Conservation (phyloP, 2,888 invertebrate species). For the Brachycybe producta region DNA sequence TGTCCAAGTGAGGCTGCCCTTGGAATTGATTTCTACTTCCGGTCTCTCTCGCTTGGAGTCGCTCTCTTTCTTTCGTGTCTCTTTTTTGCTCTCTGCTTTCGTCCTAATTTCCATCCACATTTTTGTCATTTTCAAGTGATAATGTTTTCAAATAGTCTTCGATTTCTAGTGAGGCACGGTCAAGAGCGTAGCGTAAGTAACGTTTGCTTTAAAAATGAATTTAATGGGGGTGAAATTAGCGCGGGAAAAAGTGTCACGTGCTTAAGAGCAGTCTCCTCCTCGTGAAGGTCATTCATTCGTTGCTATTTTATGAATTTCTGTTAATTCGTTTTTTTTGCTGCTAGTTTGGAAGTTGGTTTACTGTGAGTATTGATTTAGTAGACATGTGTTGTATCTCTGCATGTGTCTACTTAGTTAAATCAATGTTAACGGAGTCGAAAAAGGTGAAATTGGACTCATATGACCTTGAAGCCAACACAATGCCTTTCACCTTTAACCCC, state of each 20-base stretch:
- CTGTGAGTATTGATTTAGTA: conserved; percentile 12
- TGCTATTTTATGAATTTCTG: background rate
- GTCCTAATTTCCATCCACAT: background rate
- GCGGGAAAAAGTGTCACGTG: too few relatives aligned
- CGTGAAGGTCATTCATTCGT: background rate
- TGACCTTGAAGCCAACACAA: too few relatives aligned
- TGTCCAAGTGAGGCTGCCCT: too few relatives aligned
- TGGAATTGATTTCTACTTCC: too few relatives aligned
- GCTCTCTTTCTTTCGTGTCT: too few relatives aligned
- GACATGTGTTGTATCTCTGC: background rate
- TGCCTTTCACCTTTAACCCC: too few relatives aligned
- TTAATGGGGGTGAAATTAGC: too few relatives aligned
- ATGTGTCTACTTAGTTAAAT: background rate
- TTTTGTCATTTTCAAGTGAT: background rate
- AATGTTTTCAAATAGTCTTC: conserved; percentile 2
- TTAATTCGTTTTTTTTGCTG: background rate
- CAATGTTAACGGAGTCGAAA: background rate
- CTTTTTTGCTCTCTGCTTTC: background rate
- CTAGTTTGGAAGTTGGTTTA: conserved; percentile 12
- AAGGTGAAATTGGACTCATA: background rate
- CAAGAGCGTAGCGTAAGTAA: conserved; percentile 8
- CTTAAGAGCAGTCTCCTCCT: too few relatives aligned
- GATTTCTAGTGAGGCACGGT: background rate
- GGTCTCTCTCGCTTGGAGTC: too few relatives aligned
- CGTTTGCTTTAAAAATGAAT: background rate